Evolutionary conservation across 2,888 invertebrate genomes (phyloP).

Genomic region (Hyposoter dolosus): DNA sequence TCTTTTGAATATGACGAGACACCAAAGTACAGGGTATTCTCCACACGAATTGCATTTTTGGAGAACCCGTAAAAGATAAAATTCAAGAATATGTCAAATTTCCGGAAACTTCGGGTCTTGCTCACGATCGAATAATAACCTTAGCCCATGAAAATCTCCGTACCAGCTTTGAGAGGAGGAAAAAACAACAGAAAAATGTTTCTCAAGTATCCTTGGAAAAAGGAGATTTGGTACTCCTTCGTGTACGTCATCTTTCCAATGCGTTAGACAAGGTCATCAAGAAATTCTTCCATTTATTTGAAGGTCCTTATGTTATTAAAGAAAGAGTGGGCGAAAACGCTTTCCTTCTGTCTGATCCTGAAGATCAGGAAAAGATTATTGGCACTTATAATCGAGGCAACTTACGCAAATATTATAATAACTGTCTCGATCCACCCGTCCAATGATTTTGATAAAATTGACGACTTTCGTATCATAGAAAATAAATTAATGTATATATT

Average conservation of each 20-base stretch:
- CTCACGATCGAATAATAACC: not conserved
- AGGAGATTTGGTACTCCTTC: not conserved
- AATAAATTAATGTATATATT: no score
- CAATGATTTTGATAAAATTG: not conserved
- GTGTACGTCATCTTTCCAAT: not conserved
- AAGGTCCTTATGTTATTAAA: not conserved
- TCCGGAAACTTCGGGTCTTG: not conserved
- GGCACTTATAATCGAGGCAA: not conserved
- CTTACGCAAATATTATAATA: not conserved
- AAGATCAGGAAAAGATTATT: not conserved
- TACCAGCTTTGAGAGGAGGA: not conserved
- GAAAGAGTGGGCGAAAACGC: not conserved
- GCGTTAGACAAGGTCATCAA: not conserved
- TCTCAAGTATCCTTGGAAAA: not conserved
- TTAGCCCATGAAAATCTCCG: not conserved
- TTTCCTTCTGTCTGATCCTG: not conserved
- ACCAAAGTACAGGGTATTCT: slow-evolving; percentile 18
- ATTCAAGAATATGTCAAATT: not conserved
- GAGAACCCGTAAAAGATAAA: not conserved
- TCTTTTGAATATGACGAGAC: slow-evolving; percentile 1
- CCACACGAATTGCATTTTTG: slow-evolving; percentile 23
- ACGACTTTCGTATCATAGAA: no score
- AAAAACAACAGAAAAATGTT: not conserved
- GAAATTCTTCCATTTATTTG: slow-evolving; percentile 1
- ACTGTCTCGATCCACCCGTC: not conserved